Percentiles rank a stretch among this genome's conserved stretches.
Conservation (phyloP, 2,797 vertebrate genomes). For the Pseudochromis fuscus region DNA sequence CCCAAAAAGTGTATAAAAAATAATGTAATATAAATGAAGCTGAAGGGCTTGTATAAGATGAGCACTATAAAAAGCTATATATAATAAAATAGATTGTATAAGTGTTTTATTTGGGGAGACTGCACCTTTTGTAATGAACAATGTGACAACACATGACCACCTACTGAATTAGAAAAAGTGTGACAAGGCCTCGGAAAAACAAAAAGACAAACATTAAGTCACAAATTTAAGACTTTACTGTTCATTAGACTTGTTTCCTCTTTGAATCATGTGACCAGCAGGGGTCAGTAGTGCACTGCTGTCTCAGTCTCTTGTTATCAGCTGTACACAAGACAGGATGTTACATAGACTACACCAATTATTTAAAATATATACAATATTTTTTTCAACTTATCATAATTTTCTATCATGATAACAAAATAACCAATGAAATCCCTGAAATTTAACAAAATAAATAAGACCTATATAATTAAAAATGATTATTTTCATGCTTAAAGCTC, state of each 20-base stretch:
- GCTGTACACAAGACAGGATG: slow-evolving; percentile 15
- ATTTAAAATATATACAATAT: slow-evolving; percentile 10
- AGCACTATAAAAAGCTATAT: neutral
- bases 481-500: slow-evolving; percentile 40
- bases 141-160: neutral
- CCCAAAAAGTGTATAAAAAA: neutral
- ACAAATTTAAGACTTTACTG: neutral
- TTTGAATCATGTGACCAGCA: slow-evolving; percentile 60
- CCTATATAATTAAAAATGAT: slow-evolving; percentile 32
- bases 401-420: neutral
- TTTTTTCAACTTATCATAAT: slow-evolving; percentile 4
- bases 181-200: neutral
- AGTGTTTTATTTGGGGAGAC: neutral
- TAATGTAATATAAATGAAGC: neutral
- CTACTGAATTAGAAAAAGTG: neutral
- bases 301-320: slow-evolving; percentile 4
- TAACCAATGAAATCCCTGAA: neutral
- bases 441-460: slow-evolving; percentile 2
- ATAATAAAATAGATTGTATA: neutral
- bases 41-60: neutral
- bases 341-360: slow-evolving; percentile 6
- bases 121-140: neutral
- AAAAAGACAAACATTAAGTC: neutral
- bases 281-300: slow-evolving; percentile 80
- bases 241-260: slow-evolving; percentile 5